Evolutionary conservation across 1,140 invertebrate genomes (phyloP).

Genomic region (Ylistrum balloti): DNA sequence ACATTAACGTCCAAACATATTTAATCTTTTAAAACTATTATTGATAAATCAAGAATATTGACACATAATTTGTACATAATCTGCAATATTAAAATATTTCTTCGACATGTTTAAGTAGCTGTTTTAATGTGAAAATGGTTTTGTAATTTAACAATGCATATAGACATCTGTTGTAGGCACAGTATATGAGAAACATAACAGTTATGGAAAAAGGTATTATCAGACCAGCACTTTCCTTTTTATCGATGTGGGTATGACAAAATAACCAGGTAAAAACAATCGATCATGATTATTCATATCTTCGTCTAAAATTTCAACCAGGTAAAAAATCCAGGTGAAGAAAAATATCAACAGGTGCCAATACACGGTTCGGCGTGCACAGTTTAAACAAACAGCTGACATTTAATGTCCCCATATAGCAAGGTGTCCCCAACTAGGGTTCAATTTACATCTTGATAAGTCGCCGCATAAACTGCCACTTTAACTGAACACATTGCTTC

Average conservation of each 20-base stretch:
- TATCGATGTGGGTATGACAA: too few species aligned
- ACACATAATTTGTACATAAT: too few species aligned
- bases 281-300: neutral
- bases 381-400: neutral
- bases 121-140: too few species aligned
- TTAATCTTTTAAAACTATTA: neutral
- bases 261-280: neutral
- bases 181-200: too few species aligned
- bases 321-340: neutral
- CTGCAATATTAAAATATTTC: too few species aligned
- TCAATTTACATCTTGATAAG: slow-evolving; percentile 12
- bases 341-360: neutral
- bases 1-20: neutral
- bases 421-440: neutral
- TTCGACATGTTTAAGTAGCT: too few species aligned
- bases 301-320: neutral
- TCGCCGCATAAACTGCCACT: neutral
- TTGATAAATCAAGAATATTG: neutral
- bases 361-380: neutral
- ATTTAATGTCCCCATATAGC: neutral
- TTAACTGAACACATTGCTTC: neutral
- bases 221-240: too few species aligned
- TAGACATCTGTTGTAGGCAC: too few species aligned
- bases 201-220: too few species aligned
- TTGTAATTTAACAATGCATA: too few species aligned